A percentile compares a stretch with the other conserved stretches of the same genome.
These are phyloP conservation scores for Euproctis similis DNA, from an alignment of 2,888 invertebrate genomes.

Conservation along the genomic window DNA sequence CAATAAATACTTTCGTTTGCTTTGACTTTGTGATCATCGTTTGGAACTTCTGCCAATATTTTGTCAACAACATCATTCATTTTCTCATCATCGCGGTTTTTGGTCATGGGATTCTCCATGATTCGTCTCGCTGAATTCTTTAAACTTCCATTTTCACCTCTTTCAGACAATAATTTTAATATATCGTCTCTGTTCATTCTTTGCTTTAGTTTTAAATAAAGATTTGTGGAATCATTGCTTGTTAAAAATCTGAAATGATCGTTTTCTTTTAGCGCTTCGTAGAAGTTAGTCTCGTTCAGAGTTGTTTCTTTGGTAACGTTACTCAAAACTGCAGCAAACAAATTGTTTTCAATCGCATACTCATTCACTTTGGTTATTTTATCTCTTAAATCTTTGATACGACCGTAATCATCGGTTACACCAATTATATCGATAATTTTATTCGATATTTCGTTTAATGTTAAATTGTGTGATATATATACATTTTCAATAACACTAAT, in stretches of 20 bases:
- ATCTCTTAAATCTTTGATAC: constrained; percentile 39
- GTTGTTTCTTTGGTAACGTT: constrained; percentile 35
- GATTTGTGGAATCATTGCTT: constrained; percentile 35
- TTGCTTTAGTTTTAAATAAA: constrained; percentile 54
- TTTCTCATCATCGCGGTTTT: constrained; percentile 20
- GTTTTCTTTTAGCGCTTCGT: constrained; percentile 39
- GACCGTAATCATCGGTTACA: constrained; percentile 17
- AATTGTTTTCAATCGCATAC: constrained; percentile 41
- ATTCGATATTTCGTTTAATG: constrained; percentile 12
- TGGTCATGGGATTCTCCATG: constrained; percentile 24
- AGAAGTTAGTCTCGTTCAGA: constrained; percentile 51
- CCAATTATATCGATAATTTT: constrained; percentile 8
- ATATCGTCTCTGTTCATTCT: constrained; percentile 61
- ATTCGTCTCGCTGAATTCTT: constrained; percentile 41
- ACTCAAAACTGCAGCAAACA: constrained; percentile 29
- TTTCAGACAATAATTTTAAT: constrained; percentile 35
- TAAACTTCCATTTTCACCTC: constrained; percentile 21
- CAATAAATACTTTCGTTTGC: constrained; percentile 43
- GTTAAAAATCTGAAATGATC: constrained; percentile 38
- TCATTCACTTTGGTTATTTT: constrained; percentile 41
- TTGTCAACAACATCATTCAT: constrained; percentile 48
- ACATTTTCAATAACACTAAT: constrained; percentile 2
- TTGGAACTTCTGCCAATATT: constrained; percentile 41
- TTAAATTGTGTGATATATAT: constrained; percentile 8
- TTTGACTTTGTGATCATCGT: constrained; percentile 42